Base-by-base conservation (phyloP, 2,888 invertebrate genomes). In the Mayetiola destructor region DNA sequence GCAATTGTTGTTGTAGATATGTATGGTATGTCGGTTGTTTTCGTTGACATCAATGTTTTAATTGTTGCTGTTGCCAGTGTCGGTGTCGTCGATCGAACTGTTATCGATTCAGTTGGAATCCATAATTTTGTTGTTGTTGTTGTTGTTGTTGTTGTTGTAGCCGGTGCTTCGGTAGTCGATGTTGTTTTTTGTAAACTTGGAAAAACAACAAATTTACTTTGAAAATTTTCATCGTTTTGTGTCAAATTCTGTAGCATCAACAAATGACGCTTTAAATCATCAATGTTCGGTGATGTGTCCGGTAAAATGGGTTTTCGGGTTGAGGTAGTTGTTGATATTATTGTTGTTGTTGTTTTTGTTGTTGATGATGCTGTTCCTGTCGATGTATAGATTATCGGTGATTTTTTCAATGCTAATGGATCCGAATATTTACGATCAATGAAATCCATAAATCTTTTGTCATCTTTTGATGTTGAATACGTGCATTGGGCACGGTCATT, bases 141-240 rank as follows among this genome's bases (percentile, higher is more conserved):
- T 12, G 56, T 56, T 40, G 20, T 48, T 20, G 54, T 27, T 30
- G 52, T 27, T n/a, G 55, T 27, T 27, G 56, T 16, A 1, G 64
- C 63, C 5, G 58, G 59, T 48, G 59, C 59, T 52, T 57, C 59
- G 6, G 60, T 56, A 6, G 56, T 59, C 12, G 59, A 63, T 3
- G 60, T 40, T 3, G 39, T 18, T 35, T 68, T 68, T 56, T 70
- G 69, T 21, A 72, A 61, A 59, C 69, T 72, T 8, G 72, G 72
- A 55, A 72, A 72, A 1, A 72, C 71, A 14, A 72, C 72, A 60
- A 72, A 72, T 61, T 72, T 72, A 3, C 71, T 71, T 59, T 72
- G 70, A 56, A 72, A 72, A 58, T 66, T 69, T 56, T 66, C 69
- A 59, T 72, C 70, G 35, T 68, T 69, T 60, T 72, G 71, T 8